Percentiles rank a stretch among this genome's conserved stretches.
Evolutionary conservation across 2,113 vertebrate species (phyloP).

Genomic region (Pedionomus torquatus): DNA sequence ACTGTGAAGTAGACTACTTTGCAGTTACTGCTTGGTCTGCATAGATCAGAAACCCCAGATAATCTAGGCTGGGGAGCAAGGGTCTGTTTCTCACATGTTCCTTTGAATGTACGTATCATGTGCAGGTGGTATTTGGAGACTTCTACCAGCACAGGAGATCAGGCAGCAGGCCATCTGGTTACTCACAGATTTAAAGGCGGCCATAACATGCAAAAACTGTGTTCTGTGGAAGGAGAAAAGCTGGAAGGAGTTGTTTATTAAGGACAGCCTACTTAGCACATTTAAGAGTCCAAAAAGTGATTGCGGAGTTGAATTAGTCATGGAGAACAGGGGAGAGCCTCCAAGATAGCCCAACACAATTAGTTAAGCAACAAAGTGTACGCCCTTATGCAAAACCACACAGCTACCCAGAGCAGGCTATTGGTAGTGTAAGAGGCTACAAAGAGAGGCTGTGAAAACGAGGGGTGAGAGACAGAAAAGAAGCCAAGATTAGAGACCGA

Average conservation of each 20-base stretch:
- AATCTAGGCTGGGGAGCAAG: not conserved
- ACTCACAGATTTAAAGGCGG: not conserved
- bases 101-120: not conserved
- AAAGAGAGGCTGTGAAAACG: not conserved
- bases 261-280: not conserved
- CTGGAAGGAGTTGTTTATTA: constrained; percentile 1
- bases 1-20: not conserved
- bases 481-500: not conserved
- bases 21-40: not conserved
- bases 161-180: not conserved
- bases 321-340: not conserved
- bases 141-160: constrained; percentile 16
- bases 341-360: not conserved
- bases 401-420: not conserved
- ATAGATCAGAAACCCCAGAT: not conserved
- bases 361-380: not conserved
- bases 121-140: constrained; percentile 5
- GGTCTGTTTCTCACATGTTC: not conserved
- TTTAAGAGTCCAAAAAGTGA: constrained; percentile 28
- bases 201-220: not conserved
- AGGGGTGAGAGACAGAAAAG: not conserved
- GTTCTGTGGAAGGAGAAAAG: not conserved
- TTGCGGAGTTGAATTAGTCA: constrained; percentile 8
- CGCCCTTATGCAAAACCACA: not conserved
- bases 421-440: not conserved